phyloP scores from a whole-genome alignment of 1,140 invertebrate genomes.

The Aphaenogaster floridana region DNA sequence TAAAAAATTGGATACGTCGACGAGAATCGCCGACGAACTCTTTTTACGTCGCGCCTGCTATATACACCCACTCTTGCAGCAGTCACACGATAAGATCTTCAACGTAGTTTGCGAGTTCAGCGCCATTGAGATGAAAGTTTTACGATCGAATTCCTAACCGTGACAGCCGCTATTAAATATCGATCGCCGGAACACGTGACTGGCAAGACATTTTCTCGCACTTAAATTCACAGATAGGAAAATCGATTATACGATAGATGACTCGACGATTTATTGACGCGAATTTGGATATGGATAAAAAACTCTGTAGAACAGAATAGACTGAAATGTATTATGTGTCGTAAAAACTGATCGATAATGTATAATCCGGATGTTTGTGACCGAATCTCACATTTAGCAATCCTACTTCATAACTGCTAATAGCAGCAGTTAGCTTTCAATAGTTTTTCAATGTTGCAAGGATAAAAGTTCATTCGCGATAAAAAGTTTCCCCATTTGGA shows the following conservation, averaged over 20 bases:
- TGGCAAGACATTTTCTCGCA: constrained; percentile 47
- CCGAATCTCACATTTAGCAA: not conserved
- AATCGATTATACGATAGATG: constrained; percentile 42
- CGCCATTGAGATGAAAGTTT: constrained; percentile 64
- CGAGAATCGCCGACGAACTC: constrained; percentile 28
- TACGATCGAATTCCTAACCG: constrained; percentile 57
- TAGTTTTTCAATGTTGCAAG: constrained; percentile 13
- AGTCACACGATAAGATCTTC: constrained; percentile 57
- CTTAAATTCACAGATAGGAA: constrained; percentile 36
- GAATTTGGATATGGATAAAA: constrained; percentile 6
- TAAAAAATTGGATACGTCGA: constrained; percentile 26
- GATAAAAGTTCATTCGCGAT: not conserved
- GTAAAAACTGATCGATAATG: not conserved
- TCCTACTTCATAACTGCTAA: not conserved
- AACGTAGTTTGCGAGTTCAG: constrained; percentile 50
- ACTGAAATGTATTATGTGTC: not conserved
- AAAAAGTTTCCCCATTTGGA: not conserved
- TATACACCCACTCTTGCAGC: constrained; percentile 1
- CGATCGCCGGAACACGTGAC: constrained; percentile 55
- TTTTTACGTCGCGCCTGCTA: constrained; percentile 31
- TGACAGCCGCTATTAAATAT: constrained; percentile 67
- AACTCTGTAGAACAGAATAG: not conserved
- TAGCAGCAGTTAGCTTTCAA: not conserved
- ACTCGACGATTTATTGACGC: constrained; percentile 22
- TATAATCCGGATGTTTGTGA: not conserved